Percentiles rank a stretch among this genome's conserved stretches.
These are phyloP conservation scores for Mustela nigripes DNA, from an alignment of 2,113 vertebrate genomes.

Conservation along the genomic window DNA sequence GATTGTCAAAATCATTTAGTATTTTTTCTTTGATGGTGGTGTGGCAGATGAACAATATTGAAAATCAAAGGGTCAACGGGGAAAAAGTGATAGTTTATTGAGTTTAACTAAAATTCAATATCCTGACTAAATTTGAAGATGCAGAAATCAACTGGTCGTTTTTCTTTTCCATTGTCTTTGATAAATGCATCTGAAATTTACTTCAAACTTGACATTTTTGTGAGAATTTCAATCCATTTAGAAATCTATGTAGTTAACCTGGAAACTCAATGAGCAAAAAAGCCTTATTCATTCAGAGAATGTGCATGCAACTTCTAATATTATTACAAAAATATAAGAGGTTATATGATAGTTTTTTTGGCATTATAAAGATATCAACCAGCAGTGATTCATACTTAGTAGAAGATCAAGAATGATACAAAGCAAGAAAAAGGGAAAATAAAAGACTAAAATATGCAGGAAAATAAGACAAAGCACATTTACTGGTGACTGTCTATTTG, in stretches of 20 bases:
- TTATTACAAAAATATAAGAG: not conserved
- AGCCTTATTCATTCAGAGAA: not conserved
- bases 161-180: not conserved
- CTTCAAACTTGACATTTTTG: not conserved
- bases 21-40: not conserved
- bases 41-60: not conserved
- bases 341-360: not conserved
- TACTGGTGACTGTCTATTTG: not conserved
- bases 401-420: not conserved
- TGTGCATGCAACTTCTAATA: not conserved
- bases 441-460: not conserved
- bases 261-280: not conserved
- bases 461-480: not conserved
- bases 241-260: not conserved
- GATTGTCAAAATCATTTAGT: not conserved
- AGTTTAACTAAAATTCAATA: not conserved
- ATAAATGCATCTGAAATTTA: not conserved
- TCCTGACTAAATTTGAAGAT: not conserved
- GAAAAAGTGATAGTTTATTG: not conserved
- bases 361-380: not conserved
- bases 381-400: not conserved
- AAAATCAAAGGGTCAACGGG: not conserved
- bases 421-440: not conserved
- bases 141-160: not conserved
- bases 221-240: slow-evolving; percentile 1